Conservation (phyloP, 2,113 vertebrate species). For the Prionailurus bengalensis region DNA sequence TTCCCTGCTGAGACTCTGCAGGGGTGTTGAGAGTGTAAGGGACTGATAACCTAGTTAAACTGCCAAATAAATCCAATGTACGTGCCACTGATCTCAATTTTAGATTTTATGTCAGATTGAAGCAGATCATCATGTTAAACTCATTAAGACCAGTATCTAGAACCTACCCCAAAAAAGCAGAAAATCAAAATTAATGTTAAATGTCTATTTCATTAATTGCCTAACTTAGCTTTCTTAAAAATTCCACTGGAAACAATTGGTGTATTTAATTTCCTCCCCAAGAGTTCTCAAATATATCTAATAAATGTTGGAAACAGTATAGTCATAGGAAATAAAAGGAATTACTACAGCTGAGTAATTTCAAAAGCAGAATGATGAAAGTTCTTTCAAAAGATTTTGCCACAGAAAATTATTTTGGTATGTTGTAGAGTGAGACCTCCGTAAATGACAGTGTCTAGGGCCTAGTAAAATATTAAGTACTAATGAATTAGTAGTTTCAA, state of each 20-base stretch:
- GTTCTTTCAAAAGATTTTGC: constrained; percentile 45
- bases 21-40: not conserved
- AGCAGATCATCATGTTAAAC: not conserved
- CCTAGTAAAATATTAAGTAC: not conserved
- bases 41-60: not conserved
- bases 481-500: not conserved
- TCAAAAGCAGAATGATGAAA: constrained; percentile 20
- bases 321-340: constrained; percentile 54
- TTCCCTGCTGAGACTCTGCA: not conserved
- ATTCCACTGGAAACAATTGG: constrained; percentile 46
- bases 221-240: constrained; percentile 33
- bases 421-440: not conserved
- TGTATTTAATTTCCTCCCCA: not conserved
- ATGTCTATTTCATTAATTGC: not conserved
- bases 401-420: not conserved
- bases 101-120: constrained; percentile 38
- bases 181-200: not conserved
- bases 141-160: not conserved
- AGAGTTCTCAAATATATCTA: not conserved
- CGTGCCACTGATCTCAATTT: not conserved
- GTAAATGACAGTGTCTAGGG: not conserved
- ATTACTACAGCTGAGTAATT: constrained; percentile 3
- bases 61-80: not conserved
- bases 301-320: not conserved
- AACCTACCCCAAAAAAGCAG: not conserved